Percentiles rank a stretch among this genome's conserved stretches.
Conservation (phyloP, 2,113 vertebrate genomes). For the Microtus richardsoni region DNA sequence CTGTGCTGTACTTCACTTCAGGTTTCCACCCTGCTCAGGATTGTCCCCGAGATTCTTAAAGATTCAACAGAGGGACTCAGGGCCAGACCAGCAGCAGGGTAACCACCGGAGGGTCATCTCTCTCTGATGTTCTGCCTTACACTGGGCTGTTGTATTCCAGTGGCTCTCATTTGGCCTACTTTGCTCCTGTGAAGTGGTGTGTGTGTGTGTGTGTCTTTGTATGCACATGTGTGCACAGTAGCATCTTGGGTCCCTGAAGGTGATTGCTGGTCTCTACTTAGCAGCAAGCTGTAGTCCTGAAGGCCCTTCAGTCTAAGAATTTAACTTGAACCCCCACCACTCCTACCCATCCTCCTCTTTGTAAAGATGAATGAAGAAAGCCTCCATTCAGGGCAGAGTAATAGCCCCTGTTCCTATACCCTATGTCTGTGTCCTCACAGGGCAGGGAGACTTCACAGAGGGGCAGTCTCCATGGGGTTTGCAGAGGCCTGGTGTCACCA, state of each 20-base stretch:
- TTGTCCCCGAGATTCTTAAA: not conserved
- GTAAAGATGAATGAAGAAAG: not conserved
- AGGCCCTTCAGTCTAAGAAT: not conserved
- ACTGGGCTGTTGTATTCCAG: not conserved
- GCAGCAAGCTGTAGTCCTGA: not conserved
- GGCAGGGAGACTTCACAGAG: not conserved
- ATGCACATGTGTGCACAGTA: too few species aligned
- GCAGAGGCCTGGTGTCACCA: not conserved
- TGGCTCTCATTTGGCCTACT: too few species aligned
- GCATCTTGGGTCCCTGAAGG: not conserved
- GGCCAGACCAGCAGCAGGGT: not conserved
- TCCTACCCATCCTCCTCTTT: too few species aligned
- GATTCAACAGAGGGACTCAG: not conserved
- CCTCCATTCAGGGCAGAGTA: not conserved
- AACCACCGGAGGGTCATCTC: not conserved
- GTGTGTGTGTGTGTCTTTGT: too few species aligned
- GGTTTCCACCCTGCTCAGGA: not conserved
- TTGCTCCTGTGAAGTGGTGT: not conserved
- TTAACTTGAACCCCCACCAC: not conserved
- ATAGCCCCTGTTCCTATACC: not conserved
- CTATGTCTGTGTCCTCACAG: not conserved
- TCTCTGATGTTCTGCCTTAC: accelerated
- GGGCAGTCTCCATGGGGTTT: not conserved
- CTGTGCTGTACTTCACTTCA: too few species aligned
- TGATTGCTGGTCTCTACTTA: not conserved